A percentile compares a stretch with the other conserved stretches of the same genome.
These are phyloP conservation scores for Meloidogyne floridensis DNA, from an alignment of 1,140 invertebrate genomes.

Conservation along the genomic window DNA sequence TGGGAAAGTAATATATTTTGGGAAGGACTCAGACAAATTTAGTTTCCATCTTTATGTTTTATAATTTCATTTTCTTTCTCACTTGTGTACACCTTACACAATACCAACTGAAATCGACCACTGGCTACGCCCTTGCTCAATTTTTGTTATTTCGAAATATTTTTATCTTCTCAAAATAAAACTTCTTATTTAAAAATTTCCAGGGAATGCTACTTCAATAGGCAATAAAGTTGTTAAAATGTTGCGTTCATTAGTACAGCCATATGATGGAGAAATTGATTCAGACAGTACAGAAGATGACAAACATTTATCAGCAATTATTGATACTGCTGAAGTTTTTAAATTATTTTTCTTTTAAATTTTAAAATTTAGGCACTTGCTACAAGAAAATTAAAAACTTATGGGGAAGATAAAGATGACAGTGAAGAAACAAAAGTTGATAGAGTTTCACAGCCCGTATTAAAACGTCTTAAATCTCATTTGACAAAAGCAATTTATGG, in stretches of 20 bases:
- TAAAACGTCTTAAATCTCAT: slow-evolving; percentile 25
- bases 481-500: slow-evolving; percentile 9
- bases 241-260: slow-evolving; percentile 30
- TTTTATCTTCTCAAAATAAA: no score
- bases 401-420: slow-evolving; percentile 2
- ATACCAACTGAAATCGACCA: no score
- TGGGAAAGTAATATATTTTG: no score
- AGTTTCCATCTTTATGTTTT: no score
- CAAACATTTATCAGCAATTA: slow-evolving; percentile 27
- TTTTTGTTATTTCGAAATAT: no score
- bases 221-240: slow-evolving; percentile 39
- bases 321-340: slow-evolving; percentile 32
- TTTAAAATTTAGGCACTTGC: slow-evolving; percentile 17
- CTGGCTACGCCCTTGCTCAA: no score
- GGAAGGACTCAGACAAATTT: no score
- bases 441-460: slow-evolving; percentile 21
- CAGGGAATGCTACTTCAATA: slow-evolving; percentile 15
- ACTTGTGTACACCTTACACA: no score
- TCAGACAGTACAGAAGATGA: slow-evolving; percentile 39
- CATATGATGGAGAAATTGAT: slow-evolving; percentile 37
- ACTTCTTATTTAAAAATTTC: not conserved
- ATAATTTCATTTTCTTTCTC: no score
- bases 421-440: not conserved
- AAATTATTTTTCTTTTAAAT: not conserved
- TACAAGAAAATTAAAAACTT: slow-evolving; percentile 12